Conservation (phyloP, 1,140 invertebrate genomes). For the Camponotus floridanus region DNA sequence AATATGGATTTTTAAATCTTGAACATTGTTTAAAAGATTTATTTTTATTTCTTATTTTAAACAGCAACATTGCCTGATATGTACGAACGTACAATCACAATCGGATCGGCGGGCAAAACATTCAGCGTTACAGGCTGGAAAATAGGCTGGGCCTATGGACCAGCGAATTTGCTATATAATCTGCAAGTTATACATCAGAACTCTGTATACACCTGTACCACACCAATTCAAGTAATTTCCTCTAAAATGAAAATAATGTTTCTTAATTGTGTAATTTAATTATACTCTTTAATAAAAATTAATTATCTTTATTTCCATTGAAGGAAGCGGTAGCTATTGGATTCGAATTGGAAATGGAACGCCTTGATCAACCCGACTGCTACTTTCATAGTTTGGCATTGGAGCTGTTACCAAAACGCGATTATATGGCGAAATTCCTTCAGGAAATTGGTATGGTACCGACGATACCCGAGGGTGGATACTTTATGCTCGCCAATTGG, state of each 20-base stretch:
- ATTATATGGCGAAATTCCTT: constrained; percentile 93
- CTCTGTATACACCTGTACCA: constrained; percentile 95
- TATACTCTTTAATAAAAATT: neutral
- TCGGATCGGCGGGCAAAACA: constrained; percentile 99
- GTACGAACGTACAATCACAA: constrained; percentile 99
- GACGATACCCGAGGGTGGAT: constrained; percentile 97
- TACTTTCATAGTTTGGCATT: constrained; percentile 93
- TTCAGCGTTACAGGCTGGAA: constrained; percentile 99
- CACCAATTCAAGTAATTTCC: constrained; percentile 91
- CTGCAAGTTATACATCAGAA: constrained; percentile 97
- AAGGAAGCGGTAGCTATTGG: constrained; percentile 96
- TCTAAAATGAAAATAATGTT: neutral
- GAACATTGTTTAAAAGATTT: constrained; percentile 41
- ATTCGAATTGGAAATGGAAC: constrained; percentile 94
- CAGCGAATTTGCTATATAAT: constrained; percentile 92
- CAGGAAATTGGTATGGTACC: constrained; percentile 94
- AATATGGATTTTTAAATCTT: neutral
- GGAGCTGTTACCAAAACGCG: constrained; percentile 94
- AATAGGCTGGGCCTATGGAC: constrained; percentile 98
- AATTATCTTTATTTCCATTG: constrained; percentile 49
- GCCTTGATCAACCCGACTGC: constrained; percentile 91
- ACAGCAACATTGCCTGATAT: constrained; percentile 97
- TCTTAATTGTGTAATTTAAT: neutral
- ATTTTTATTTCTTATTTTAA: constrained; percentile 54
- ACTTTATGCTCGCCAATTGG: constrained; percentile 98